These are phyloP conservation scores for Phrynocephalus forsythii DNA, from an alignment of 2,797 vertebrate genomes.

Conservation along the genomic window DNA sequence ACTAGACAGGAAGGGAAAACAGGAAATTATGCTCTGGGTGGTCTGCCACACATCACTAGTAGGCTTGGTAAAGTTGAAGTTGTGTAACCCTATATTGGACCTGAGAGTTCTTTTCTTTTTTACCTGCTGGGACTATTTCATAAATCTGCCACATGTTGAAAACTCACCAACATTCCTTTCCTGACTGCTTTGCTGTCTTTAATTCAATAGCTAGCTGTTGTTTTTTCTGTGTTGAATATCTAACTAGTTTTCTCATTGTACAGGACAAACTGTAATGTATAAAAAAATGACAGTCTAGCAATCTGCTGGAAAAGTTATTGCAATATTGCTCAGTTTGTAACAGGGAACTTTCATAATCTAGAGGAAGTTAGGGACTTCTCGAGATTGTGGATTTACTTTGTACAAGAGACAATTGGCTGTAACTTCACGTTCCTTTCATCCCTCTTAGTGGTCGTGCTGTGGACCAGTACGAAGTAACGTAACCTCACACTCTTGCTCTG, in stretches of 20 bases:
- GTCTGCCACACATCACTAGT: background rate
- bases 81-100: background rate
- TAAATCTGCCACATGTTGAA: background rate
- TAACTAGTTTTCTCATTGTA: slow-evolving; percentile 22
- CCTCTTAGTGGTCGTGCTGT: too few relatives aligned
- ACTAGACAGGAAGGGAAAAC: background rate
- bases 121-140: background rate
- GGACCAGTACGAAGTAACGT: too few relatives aligned
- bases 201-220: slow-evolving; percentile 10
- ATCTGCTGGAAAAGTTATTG: slow-evolving; percentile 27
- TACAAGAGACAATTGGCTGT: slow-evolving; percentile 54
- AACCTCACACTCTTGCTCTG: too few relatives aligned
- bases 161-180: background rate
- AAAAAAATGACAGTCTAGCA: background rate
- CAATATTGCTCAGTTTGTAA: slow-evolving; percentile 23
- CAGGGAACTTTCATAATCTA: slow-evolving; percentile 34
- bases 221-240: background rate
- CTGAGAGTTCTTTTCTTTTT: background rate
- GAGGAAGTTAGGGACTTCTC: slow-evolving; percentile 51
- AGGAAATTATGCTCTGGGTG: background rate
- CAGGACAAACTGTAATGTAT: slow-evolving; percentile 2
- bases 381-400: slow-evolving; percentile 52
- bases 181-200: slow-evolving; percentile 2
- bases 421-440: too few relatives aligned
- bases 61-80: background rate